Conservation (phyloP, 2,888 invertebrate genomes). For the Sepioteuthis lessoniana region DNA sequence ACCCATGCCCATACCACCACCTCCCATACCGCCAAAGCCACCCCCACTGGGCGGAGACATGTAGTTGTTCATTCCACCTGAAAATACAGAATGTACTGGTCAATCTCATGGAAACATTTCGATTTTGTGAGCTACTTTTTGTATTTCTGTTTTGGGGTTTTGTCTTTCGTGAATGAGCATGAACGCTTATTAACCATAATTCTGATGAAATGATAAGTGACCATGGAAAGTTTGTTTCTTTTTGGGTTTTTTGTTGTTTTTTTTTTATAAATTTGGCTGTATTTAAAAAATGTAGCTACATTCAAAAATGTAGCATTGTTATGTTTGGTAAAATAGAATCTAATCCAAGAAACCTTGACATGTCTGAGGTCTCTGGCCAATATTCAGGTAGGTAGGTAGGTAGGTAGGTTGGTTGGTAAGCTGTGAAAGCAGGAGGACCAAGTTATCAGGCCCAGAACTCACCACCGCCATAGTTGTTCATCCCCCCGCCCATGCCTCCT, state of each 20-base stretch:
- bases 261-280: not conserved
- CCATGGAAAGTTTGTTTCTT: not conserved
- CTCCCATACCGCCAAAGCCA: constrained; percentile 53
- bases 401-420: not conserved
- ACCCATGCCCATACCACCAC: constrained; percentile 50
- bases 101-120: constrained; percentile 33
- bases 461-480: constrained; percentile 47
- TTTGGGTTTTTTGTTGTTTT: no score
- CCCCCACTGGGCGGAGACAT: constrained; percentile 53
- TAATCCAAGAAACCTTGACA: constrained; percentile 33
- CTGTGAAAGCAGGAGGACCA: not conserved
- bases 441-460: constrained; percentile 41
- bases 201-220: not conserved
- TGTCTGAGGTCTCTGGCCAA: not conserved
- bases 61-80: constrained; percentile 56
- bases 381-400: no score
- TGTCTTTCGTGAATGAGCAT: constrained; percentile 14
- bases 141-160: not conserved
- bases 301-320: constrained; percentile 14
- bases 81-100: constrained; percentile 40
- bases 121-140: constrained; percentile 11
- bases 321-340: constrained; percentile 33
- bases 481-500: constrained; percentile 52
- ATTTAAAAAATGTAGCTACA: constrained; percentile 3
- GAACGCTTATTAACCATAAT: not conserved